A percentile compares a stretch with the other conserved stretches of the same genome.
These are phyloP conservation scores for Beris chalybata DNA, from an alignment of 2,888 invertebrate species.

Conservation along the genomic window DNA sequence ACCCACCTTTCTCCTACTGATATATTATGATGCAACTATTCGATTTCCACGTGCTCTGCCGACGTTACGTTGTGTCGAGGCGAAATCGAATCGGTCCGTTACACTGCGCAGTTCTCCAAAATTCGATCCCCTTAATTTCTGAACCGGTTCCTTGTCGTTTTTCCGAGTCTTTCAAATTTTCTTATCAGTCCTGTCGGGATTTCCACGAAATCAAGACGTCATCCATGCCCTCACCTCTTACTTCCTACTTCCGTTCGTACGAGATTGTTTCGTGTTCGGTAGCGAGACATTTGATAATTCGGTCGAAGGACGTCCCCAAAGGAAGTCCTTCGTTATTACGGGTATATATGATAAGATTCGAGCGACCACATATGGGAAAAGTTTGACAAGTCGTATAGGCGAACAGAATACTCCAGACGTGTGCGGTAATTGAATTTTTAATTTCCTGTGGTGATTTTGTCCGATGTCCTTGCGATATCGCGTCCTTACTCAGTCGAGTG, in stretches of 20 bases:
- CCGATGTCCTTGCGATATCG: constrained; percentile 2
- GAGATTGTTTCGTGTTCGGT: no score
- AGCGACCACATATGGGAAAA: background rate
- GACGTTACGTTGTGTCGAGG: background rate
- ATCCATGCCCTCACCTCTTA: no score
- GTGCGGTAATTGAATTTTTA: constrained; percentile 24
- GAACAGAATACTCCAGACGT: background rate
- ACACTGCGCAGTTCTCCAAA: constrained; percentile 11
- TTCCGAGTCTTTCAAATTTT: constrained; percentile 1
- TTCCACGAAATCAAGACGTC: constrained; percentile 27
- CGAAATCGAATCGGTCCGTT: constrained; percentile 20
- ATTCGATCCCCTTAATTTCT: background rate
- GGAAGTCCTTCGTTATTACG: no score
- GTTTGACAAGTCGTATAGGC: constrained; percentile 2
- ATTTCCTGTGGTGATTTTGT: constrained; percentile 20
- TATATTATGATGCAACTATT: background rate
- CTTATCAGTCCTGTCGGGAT: constrained; percentile 28
- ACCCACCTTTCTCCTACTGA: no score
- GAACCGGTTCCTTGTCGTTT: constrained; percentile 15
- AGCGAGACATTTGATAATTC: no score
- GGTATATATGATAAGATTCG: no score
- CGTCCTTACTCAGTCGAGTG: no score
- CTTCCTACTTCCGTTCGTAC: no score
- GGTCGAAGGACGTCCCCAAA: no score
- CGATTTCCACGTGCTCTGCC: constrained; percentile 27